Conservation (phyloP, 2,888 invertebrate species). For the Luperina nickerlii region DNA sequence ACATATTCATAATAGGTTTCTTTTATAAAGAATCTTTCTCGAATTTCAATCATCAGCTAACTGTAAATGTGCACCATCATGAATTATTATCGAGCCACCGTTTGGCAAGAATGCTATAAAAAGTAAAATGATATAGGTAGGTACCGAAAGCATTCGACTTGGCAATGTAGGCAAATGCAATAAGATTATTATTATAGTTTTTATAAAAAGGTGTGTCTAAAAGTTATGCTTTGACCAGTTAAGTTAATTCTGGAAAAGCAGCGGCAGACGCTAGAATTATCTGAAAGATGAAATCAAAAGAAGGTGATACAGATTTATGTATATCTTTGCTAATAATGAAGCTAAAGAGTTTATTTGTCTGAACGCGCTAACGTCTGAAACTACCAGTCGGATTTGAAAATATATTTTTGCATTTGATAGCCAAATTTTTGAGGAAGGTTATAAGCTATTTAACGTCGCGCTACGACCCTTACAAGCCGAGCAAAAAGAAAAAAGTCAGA, state of each 20-base stretch:
- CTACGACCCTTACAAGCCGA: no score
- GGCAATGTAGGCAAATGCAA: conserved; percentile 13
- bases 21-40: conserved; percentile 32
- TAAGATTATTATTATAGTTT: neutral
- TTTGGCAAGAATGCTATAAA: conserved; percentile 54
- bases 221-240: neutral
- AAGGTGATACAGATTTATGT: neutral
- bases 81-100: conserved; percentile 36
- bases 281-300: neutral
- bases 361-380: no score
- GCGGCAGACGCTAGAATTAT: neutral
- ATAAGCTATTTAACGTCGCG: no score
- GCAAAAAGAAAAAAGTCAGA: no score
- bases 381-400: no score
- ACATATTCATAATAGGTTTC: conserved; percentile 48
- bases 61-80: conserved; percentile 56
- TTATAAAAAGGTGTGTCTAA: neutral
- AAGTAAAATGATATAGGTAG: conserved; percentile 55
- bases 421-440: no score
- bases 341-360: no score
- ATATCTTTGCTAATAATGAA: no score
- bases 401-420: no score
- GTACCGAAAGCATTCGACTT: conserved; percentile 46
- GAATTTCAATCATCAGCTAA: conserved; percentile 50
- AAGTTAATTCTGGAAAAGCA: neutral